phyloP scores from a whole-genome alignment of 1,140 invertebrate species.

The Habropoda laboriosa region DNA sequence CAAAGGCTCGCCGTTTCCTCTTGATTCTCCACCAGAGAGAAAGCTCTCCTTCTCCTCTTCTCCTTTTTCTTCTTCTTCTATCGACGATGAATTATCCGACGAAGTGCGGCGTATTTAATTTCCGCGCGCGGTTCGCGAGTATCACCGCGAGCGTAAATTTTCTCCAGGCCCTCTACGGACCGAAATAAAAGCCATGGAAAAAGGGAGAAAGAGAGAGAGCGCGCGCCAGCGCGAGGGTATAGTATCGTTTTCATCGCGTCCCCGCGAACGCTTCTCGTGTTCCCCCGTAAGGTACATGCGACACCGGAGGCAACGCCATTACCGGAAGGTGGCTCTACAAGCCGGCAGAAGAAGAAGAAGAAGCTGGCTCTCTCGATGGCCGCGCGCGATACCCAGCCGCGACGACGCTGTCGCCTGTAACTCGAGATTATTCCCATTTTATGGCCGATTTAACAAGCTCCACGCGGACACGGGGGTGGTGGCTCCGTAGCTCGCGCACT shows the following conservation, averaged over 20 bases:
- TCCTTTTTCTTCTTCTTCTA: neutral
- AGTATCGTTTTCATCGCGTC: slow-evolving; percentile 40
- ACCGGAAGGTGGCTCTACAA: slow-evolving; percentile 45
- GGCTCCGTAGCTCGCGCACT: neutral
- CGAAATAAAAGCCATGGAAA: slow-evolving; percentile 28
- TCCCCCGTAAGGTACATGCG: slow-evolving; percentile 42
- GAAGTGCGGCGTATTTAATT: slow-evolving; percentile 29
- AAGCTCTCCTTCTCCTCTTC: neutral
- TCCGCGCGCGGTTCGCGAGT: too few relatives aligned
- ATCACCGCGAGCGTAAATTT: slow-evolving; percentile 29
- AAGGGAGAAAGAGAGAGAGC: neutral
- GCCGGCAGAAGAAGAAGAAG: slow-evolving; percentile 38
- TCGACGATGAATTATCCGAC: slow-evolving; percentile 23
- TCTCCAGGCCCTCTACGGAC: neutral
- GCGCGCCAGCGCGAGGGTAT: neutral
- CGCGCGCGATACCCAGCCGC: slow-evolving; percentile 29
- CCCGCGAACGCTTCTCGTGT: slow-evolving; percentile 48
- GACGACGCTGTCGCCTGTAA: slow-evolving; percentile 65
- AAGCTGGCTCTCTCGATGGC: slow-evolving; percentile 47
- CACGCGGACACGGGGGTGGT: slow-evolving; percentile 41
- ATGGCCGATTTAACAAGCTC: slow-evolving; percentile 74
- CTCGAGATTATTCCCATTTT: slow-evolving; percentile 76
- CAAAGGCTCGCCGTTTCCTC: slow-evolving; percentile 48
- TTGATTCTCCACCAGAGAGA: neutral
- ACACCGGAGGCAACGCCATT: slow-evolving; percentile 52